These are phyloP conservation scores for Callithrix jacchus DNA, from an alignment of 2,113 vertebrate genomes.

Conservation along the genomic window DNA sequence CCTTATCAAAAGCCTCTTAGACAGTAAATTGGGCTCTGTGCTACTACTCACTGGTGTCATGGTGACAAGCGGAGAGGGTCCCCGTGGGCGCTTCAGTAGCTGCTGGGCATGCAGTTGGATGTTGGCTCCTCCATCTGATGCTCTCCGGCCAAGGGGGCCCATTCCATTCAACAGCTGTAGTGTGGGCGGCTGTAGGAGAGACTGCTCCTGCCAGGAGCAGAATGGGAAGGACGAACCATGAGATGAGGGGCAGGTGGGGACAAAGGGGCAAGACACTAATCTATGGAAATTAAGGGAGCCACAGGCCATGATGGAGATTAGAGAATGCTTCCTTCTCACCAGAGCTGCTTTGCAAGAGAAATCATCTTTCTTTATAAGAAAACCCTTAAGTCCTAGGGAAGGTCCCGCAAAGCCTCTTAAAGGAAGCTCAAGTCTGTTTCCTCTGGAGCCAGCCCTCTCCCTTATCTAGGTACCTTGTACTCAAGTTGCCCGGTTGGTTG, in stretches of 20 bases:
- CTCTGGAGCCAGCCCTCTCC: background rate
- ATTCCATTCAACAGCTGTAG: slow-evolving; percentile 98
- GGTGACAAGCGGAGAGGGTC: slow-evolving; percentile 95
- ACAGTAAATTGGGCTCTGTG: background rate
- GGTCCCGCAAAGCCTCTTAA: background rate
- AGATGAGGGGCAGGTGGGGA: background rate
- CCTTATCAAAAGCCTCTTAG: background rate
- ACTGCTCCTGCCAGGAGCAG: slow-evolving; percentile 91
- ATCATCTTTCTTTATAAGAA: background rate
- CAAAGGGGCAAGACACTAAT: background rate
- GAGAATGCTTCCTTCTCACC: background rate
- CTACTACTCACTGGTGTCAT: slow-evolving; percentile 91
- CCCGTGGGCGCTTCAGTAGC: slow-evolving; percentile 95
- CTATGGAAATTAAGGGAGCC: background rate
- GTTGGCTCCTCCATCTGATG: slow-evolving; percentile 97
- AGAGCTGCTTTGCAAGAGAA: background rate
- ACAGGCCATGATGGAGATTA: background rate
- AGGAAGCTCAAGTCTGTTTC: background rate
- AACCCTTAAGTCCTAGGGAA: background rate
- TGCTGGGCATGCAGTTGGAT: slow-evolving; percentile 97
- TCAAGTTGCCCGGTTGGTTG: slow-evolving; percentile 95
- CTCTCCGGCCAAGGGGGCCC: slow-evolving; percentile 97
- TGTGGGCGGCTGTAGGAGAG: slow-evolving; percentile 95
- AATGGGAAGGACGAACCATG: background rate
- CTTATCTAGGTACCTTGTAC: slow-evolving; percentile 92